Base-by-base conservation (phyloP, 1,140 invertebrate genomes). In the Chelonus insularis region DNA sequence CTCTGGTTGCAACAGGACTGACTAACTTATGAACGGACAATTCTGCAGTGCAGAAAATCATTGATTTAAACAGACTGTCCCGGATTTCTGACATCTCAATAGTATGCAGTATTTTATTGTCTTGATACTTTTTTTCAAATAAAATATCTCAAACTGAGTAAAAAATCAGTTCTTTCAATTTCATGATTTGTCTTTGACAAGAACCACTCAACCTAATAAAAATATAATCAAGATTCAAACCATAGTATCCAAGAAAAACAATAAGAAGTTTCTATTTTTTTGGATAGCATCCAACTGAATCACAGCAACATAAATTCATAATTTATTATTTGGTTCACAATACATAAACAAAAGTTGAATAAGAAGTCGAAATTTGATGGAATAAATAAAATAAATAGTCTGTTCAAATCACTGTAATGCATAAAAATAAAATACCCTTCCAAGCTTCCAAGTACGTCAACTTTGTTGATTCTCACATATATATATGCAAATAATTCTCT, bases 131-230 rank as follows among this genome's bases (percentile, higher is more conserved):
- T 8, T 48, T 58, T 37, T 60, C 18, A 16, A 9, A 43, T 4
- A 43, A 43, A 43, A 43, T 43, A 43, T 4, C 8, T 4, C 8
- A 18, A 43, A 43, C n/a, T n/a, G n/a, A 18, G 16, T 9, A 18
- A 18, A 43, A 43, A 43, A 20, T 23, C 45, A 7, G 16, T 51
- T 61, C 62, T 64, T 64, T 69, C 68, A 62, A 68, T 69, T 68
- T 64, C 57, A 52, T 51, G 58, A 66, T 66, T 68, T 57, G 64
- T 69, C 68, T 69, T 68, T 62, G 62, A 69, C 64, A 47, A 64
- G 48, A 34, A 16, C 37, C 39, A 60, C 32, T 52, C n/a, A n/a
- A n/a, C n/a, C n/a, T n/a, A n/a, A n/a, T n/a, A n/a, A n/a, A n/a
- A n/a, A n/a, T n/a, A n/a, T n/a, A n/a, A n/a, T n/a, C n/a, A n/a